Conservation (phyloP, 2,888 invertebrate species). For the Yponomeuta cagnagella region DNA sequence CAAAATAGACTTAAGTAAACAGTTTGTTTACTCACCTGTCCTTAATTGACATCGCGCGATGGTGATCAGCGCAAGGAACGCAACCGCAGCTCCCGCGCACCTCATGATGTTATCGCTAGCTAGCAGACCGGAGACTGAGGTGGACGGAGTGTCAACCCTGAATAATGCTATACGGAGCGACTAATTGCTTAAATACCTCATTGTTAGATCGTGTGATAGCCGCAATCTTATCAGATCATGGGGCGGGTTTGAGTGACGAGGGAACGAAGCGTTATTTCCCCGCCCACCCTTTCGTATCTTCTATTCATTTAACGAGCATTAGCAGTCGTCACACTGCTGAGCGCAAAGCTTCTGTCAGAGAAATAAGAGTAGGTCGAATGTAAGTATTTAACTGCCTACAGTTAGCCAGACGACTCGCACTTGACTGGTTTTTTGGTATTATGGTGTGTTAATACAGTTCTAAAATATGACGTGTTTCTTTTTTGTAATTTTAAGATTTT, state of each 20-base stretch:
- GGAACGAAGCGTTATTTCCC: background rate
- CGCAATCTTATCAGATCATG: background rate
- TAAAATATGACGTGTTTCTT: too few species aligned
- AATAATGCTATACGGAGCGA: background rate
- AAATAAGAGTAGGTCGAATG: too few species aligned
- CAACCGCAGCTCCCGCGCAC: constrained; percentile 23
- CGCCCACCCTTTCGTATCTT: background rate
- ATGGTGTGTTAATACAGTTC: too few species aligned
- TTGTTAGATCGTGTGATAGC: background rate
- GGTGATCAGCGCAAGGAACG: constrained; percentile 24
- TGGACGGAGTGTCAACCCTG: background rate
- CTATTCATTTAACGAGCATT: too few species aligned
- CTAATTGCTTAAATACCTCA: background rate
- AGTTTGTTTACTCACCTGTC: constrained; percentile 26
- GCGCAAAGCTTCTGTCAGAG: too few species aligned
- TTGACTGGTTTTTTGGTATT: too few species aligned
- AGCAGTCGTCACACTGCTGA: too few species aligned
- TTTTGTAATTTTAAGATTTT: too few species aligned
- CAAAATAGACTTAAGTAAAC: too few species aligned
- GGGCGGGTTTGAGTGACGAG: background rate
- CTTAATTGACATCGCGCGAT: constrained; percentile 26
- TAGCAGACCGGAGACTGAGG: background rate
- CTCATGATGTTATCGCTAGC: constrained; percentile 30
- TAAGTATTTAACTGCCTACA: too few species aligned
- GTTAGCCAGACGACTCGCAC: too few species aligned